Percentiles rank a stretch among this genome's conserved stretches.
phyloP scores from a whole-genome alignment of 1,140 invertebrate genomes.

The Caenorhabditis briggsae region DNA sequence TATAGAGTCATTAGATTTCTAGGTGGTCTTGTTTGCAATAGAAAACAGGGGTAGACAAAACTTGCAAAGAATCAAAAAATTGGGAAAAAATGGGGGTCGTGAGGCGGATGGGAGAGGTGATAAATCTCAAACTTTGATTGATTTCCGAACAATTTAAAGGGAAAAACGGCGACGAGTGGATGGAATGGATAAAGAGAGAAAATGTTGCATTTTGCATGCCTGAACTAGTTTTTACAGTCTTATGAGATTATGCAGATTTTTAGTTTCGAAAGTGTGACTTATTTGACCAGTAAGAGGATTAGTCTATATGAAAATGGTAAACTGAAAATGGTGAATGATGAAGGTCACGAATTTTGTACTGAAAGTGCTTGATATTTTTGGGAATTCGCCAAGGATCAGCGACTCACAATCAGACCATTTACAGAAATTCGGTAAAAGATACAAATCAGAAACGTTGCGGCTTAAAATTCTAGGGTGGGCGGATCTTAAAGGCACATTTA shows the following conservation, averaged over 20 bases:
- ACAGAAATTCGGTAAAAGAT: too few relatives aligned
- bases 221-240: constrained; percentile 1
- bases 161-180: background rate
- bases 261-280: background rate
- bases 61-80: background rate
- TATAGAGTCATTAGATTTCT: background rate
- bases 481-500: too few relatives aligned
- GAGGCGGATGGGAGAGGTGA: background rate
- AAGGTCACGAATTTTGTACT: too few relatives aligned
- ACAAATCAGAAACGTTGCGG: too few relatives aligned
- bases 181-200: constrained; percentile 4
- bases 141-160: constrained; percentile 16
- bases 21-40: background rate
- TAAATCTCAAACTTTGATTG: background rate
- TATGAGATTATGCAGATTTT: constrained; percentile 18
- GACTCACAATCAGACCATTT: too few relatives aligned
- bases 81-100: background rate
- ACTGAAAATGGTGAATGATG: background rate
- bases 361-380: too few relatives aligned
- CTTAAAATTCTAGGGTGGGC: too few relatives aligned
- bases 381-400: too few relatives aligned
- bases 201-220: background rate
- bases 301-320: background rate
- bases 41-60: background rate
- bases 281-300: constrained; percentile 19